Percentiles rank a stretch among this genome's conserved stretches.
Conservation (phyloP, 2,113 vertebrate species). For the Fulica atra region DNA sequence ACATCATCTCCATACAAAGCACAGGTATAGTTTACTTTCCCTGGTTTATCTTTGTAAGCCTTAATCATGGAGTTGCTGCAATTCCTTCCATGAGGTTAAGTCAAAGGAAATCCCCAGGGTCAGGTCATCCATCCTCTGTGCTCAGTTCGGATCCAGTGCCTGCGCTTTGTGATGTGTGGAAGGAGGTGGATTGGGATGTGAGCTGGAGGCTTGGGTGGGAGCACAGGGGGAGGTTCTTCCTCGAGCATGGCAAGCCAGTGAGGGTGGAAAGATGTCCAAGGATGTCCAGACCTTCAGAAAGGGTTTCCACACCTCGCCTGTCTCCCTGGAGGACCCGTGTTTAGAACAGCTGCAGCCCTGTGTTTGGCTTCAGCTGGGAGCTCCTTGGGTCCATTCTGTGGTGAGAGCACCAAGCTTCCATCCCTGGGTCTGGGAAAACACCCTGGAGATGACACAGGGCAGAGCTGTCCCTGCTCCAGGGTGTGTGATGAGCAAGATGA, state of each 20-base stretch:
- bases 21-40: background rate
- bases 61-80: background rate
- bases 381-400: fast-evolving
- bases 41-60: background rate
- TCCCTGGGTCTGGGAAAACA: background rate
- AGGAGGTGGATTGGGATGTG: background rate
- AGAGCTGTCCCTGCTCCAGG: background rate
- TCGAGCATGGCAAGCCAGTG: fast-evolving
- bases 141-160: background rate
- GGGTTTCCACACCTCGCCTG: background rate
- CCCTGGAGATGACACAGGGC: background rate
- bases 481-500: fast-evolving
- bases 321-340: background rate
- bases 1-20: background rate
- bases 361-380: background rate
- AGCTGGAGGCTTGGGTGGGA: background rate
- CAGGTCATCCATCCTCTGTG: background rate
- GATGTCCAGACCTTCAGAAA: too few relatives aligned
- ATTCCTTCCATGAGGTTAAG: background rate
- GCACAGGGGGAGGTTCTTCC: background rate
- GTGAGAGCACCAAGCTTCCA: fast-evolving
- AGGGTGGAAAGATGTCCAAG: background rate
- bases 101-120: background rate
- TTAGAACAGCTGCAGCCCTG: background rate
- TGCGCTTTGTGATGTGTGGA: background rate